These are phyloP conservation scores for Drosophila nigromelanica DNA, from an alignment of 1,140 invertebrate species.

Conservation along the genomic window DNA sequence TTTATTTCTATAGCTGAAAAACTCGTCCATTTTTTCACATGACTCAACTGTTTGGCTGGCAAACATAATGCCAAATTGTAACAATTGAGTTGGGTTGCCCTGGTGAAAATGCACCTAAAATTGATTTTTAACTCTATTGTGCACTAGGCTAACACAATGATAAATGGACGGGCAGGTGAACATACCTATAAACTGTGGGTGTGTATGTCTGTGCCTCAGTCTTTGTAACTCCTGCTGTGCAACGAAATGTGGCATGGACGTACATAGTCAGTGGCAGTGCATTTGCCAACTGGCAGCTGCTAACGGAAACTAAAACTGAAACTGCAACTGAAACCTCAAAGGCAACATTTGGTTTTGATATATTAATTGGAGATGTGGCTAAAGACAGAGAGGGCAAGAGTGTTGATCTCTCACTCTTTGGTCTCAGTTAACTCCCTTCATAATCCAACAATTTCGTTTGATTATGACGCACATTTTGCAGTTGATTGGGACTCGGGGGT, in stretches of 20 bases:
- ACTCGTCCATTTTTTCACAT: conserved; percentile 37
- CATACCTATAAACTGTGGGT: conserved; percentile 5
- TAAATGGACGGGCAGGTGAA: conserved; percentile 51
- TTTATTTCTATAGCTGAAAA: not conserved
- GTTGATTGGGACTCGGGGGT: conserved; percentile 15
- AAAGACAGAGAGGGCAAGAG: not conserved
- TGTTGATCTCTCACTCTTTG: too few relatives aligned
- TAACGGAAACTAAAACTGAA: not conserved
- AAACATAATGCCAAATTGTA: conserved; percentile 55
- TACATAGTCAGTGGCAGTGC: not conserved
- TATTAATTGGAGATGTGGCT: conserved; percentile 16
- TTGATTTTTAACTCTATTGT: conserved; percentile 50
- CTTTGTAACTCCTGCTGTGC: conserved; percentile 35
- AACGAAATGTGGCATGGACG: conserved; percentile 28
- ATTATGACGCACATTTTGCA: conserved; percentile 30
- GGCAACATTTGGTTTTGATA: conserved; percentile 25
- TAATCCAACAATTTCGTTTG: conserved; percentile 17
- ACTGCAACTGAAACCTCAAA: conserved; percentile 12
- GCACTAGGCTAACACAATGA: conserved; percentile 26
- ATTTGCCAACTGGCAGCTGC: conserved; percentile 18
- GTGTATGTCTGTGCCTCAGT: conserved; percentile 11
- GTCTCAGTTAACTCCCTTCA: not conserved
- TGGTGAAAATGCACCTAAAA: conserved; percentile 42
- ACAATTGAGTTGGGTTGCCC: conserved; percentile 39
- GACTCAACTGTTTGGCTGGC: conserved; percentile 47